Base-by-base conservation (phyloP, 2,113 vertebrate genomes). In the Labeo rohita region DNA sequence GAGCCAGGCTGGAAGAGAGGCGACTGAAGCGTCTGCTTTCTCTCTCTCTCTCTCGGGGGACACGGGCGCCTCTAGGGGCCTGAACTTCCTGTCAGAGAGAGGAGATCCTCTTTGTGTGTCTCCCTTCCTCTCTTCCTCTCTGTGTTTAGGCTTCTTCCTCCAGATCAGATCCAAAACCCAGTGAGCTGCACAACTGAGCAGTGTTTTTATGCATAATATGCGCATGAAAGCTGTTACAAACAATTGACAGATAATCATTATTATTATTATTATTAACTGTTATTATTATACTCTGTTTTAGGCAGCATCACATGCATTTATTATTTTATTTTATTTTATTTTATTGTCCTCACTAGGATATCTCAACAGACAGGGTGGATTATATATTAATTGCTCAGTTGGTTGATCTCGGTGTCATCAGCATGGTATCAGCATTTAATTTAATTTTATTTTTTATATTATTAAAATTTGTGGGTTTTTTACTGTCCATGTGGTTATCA, bases 1-100 rank as follows among this genome's bases (percentile, higher is more conserved):
- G 77, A 52, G 63, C 50, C 34, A 56, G 87, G 45, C 13, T 70
- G 47, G 70, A 80, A 34, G 78, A 77, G 70, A 72, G 59, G 49
- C 23, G 8, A 47, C 23, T 68, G 68, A 28, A 36, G 54, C 80
- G 72, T 54, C 45, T 49, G n/a, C 52, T n/a, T 16, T 50, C 47
- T 68, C 61, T 86, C 63, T 12, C 63, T 12, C 23, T 86, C 63
- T 12, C 39, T 39, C 18, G 6, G 18, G 77, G 36, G 74, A 52
- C 43, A 28, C 15, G 21, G 3, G 7, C n/a, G 54, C 45, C 63
- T 85, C 39, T 15, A 28, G 73, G 52, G 80, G 83, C 52, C 56
- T 84, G 68, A 18, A 45, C 66, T 74, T 56, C 13, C 59, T 65
- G 74, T 83, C 52, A 73, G 21, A 74, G 34, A 28, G 28, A 28